phyloP scores from a whole-genome alignment of 2,888 invertebrate genomes.

The Drosophila setosimentum region DNA sequence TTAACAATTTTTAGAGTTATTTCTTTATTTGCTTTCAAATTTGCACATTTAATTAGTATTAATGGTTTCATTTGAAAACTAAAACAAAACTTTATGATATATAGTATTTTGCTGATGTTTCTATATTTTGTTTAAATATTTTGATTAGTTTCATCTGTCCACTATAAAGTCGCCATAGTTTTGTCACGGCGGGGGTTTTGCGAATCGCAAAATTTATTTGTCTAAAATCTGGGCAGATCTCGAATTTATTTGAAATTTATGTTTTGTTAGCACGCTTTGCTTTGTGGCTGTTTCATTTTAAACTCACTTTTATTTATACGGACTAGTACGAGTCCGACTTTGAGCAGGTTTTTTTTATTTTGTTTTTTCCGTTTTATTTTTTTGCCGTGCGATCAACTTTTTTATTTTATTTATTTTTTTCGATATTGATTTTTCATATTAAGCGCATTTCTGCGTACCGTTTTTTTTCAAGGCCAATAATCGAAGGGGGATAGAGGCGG shows the following conservation, averaged over 20 bases:
- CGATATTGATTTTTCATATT: conserved; percentile 81
- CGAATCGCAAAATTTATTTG: conserved; percentile 42
- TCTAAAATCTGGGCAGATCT: conserved; percentile 25
- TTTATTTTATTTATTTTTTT: conserved; percentile 41
- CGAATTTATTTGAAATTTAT: conserved; percentile 46
- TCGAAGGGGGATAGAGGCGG: conserved; percentile 17
- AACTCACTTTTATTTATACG: conserved; percentile 44
- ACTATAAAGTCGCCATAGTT: conserved; percentile 6
- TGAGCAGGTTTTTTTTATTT: conserved; percentile 60
- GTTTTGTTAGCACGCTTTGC: conserved; percentile 56
- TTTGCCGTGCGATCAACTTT: conserved; percentile 45
- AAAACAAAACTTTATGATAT: conserved; percentile 21
- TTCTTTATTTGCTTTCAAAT: conserved; percentile 34
- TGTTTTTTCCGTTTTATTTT: conserved; percentile 25
- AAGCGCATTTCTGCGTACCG: conserved; percentile 80
- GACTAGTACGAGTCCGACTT: conserved; percentile 56
- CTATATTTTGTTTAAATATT: background rate
- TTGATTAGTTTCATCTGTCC: conserved; percentile 13
- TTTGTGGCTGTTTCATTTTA: conserved; percentile 49
- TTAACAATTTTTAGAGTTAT: background rate
- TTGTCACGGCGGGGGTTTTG: conserved; percentile 24
- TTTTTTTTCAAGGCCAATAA: conserved; percentile 78
- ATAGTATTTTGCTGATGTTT: background rate
- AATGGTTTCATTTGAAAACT: conserved; percentile 33
- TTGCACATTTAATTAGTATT: conserved; percentile 58